phyloP scores from a whole-genome alignment of 2,797 vertebrate genomes.

The Naso thynnoides region DNA sequence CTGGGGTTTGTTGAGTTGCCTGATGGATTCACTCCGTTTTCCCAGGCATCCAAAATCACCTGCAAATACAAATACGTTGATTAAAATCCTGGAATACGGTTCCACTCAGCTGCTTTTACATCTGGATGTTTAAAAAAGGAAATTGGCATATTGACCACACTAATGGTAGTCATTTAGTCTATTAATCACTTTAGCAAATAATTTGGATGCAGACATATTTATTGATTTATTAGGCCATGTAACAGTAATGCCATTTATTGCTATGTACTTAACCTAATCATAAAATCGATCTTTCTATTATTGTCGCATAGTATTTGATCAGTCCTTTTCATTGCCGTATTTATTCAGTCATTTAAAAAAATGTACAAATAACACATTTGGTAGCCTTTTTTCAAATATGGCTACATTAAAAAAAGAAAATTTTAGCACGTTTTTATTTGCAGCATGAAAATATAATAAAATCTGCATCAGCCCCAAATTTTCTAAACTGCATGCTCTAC shows the following conservation, averaged over 20 bases:
- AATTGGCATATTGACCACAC: not conserved
- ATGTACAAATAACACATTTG: not conserved
- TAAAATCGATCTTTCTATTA: slow-evolving; percentile 31
- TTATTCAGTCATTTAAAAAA: slow-evolving; percentile 1
- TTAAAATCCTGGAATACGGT: not conserved
- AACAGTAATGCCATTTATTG: slow-evolving; percentile 31
- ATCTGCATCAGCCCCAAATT: not conserved
- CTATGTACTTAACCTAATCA: slow-evolving; percentile 4
- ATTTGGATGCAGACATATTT: slow-evolving; percentile 10
- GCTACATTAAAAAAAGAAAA: not conserved
- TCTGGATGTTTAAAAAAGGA: not conserved
- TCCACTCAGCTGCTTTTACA: not conserved
- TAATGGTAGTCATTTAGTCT: not conserved
- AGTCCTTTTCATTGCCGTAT: slow-evolving; percentile 7
- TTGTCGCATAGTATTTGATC: slow-evolving; percentile 2
- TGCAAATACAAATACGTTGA: slow-evolving; percentile 59
- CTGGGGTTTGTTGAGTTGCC: slow-evolving; percentile 94
- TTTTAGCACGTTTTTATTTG: not conserved
- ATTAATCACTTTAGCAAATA: not conserved
- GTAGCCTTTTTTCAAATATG: not conserved
- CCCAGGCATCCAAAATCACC: slow-evolving; percentile 93
- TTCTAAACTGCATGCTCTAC: not conserved
- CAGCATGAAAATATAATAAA: not conserved
- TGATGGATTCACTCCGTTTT: slow-evolving; percentile 92
- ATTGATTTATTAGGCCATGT: slow-evolving; percentile 32